Evolutionary conservation across 2,888 invertebrate species (phyloP).

Genomic region (Tyria jacobaeae): DNA sequence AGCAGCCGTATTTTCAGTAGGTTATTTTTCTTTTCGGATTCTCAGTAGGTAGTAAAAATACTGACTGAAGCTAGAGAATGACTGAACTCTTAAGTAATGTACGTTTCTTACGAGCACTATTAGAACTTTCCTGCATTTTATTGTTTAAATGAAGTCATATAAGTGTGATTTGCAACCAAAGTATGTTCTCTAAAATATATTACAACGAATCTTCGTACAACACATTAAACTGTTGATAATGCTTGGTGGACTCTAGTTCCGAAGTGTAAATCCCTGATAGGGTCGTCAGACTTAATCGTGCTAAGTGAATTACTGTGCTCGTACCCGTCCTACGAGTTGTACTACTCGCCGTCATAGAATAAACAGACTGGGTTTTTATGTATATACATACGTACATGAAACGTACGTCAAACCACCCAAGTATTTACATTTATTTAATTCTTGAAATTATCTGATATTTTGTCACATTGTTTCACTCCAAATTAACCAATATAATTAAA

Average conservation of each 20-base stretch:
- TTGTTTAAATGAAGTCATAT: neutral
- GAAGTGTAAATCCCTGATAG: conserved; percentile 66
- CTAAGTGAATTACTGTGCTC: conserved; percentile 70
- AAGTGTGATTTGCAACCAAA: conserved; percentile 32
- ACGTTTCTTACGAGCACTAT: neutral
- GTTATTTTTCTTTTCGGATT: no score
- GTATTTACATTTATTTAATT: neutral
- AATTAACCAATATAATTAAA: conserved; percentile 13
- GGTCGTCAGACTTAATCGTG: conserved; percentile 70
- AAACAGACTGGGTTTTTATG: conserved; percentile 34
- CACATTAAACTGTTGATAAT: conserved; percentile 51
- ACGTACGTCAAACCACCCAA: neutral
- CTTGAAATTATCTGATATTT: conserved; percentile 1
- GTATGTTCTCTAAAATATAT: conserved; percentile 36
- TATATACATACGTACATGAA: neutral
- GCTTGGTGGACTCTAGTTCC: conserved; percentile 58
- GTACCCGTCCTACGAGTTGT: conserved; percentile 30
- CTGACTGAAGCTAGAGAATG: no score
- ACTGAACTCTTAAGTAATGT: no score
- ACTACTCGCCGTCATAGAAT: conserved; percentile 37
- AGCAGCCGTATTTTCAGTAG: no score
- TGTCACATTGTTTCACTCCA: conserved; percentile 7
- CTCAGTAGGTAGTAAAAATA: no score
- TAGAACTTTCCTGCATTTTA: neutral
- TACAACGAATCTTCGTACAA: conserved; percentile 42